Percentiles rank a stretch among this genome's conserved stretches.
These are phyloP conservation scores for Tinea semifulvella DNA, from an alignment of 2,888 invertebrate genomes.

Conservation along the genomic window DNA sequence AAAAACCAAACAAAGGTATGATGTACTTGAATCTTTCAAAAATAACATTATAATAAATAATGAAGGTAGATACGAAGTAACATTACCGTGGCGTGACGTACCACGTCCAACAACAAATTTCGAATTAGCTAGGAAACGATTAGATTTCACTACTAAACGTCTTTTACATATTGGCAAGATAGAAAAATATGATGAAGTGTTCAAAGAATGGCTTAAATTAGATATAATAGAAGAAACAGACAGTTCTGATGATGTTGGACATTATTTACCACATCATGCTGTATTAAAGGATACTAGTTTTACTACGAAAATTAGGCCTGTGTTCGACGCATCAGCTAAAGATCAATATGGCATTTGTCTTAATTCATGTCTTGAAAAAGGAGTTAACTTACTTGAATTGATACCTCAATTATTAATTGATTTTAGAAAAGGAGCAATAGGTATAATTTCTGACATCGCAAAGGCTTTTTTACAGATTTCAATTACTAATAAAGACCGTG, in stretches of 20 bases:
- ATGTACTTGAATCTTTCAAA: not conserved
- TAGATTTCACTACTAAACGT: slow-evolving; percentile 3
- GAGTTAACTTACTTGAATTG: slow-evolving; percentile 24
- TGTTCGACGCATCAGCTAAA: slow-evolving; percentile 25
- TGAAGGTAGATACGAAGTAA: slow-evolving; percentile 5
- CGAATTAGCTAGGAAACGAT: not conserved
- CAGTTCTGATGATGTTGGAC: not conserved
- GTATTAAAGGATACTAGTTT: slow-evolving; percentile 22
- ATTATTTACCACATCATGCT: slow-evolving; percentile 24
- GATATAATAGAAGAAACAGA: slow-evolving; percentile 4
- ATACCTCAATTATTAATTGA: slow-evolving; percentile 19
- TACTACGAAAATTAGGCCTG: slow-evolving; percentile 25
- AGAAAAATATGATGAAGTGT: slow-evolving; percentile 7
- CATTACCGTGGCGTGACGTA: not conserved
- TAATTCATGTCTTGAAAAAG: slow-evolving; percentile 27
- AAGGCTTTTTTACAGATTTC: no score
- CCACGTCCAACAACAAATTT: not conserved
- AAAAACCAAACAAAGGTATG: not conserved
- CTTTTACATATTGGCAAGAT: not conserved
- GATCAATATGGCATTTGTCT: slow-evolving; percentile 22
- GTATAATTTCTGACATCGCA: no score
- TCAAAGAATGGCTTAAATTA: not conserved
- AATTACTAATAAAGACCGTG: no score
- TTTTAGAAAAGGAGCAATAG: slow-evolving; percentile 21
- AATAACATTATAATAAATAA: slow-evolving; percentile 1